Evolutionary conservation across 30 jellyfish, hydroid and myxozoan genomes (phyloP), one percentile per base, ranked within the genome.

Genomic region (Sanderia malayensis): DNA sequence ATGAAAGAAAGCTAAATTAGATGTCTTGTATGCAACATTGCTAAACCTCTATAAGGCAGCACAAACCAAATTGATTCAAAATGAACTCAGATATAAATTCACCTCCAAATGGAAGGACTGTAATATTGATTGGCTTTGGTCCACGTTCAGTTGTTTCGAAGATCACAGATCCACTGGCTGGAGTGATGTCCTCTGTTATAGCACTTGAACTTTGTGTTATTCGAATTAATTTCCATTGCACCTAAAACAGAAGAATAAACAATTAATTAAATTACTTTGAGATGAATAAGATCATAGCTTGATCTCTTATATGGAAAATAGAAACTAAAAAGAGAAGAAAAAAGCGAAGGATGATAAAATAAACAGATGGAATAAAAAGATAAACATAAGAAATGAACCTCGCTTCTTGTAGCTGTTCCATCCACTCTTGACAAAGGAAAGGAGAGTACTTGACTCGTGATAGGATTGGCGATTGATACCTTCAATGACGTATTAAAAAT

Each of bases 151-250:
- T 69, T 6, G 83, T 86, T 1, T 55, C 67, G 68, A 92, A 92
- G 1, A 49, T 0, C 61, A 74, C 31, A 1, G 66, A 33, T 18
- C 98, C 98, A 3, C 68, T 47, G 15, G 63, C 89, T 11, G 98
- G 98, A 0, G 70, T 74, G 47, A 92, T 47, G 58, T 92, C 98
- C 72, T 92, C 96, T 15, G 95, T 47, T 11, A 92, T 87, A 18
- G 83, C 70, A 66, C 94, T 73, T 13, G 86, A 72, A 46, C 95
- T 82, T 25, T 74, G 67, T 4, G 44, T 32, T 7, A 18, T 76
- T 10, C 96, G 67, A 25, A 64, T 45, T 0, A 92, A 46, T 4
- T 80, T 60, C 98, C 98, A 92, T 23, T 53, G 31, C 19, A 92
- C 96, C 98, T 92, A 33, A 2, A 64, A 44, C 26, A 13, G 9